Conservation (phyloP, 2,888 invertebrate species). For the Oscheius myriophilus region DNA sequence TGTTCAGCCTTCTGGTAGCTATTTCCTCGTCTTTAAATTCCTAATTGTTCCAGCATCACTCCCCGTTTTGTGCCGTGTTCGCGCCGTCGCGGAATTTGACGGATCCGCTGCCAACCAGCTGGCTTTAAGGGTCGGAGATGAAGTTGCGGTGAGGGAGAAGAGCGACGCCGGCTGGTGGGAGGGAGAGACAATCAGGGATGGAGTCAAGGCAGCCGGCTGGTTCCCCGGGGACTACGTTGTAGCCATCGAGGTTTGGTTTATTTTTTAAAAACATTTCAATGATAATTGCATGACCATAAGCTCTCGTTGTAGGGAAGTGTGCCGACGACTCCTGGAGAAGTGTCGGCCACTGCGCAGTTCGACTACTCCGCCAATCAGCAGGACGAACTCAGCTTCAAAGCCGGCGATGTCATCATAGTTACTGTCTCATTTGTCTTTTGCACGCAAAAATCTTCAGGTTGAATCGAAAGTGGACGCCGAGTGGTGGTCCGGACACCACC, state of each 20-base stretch:
- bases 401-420: constrained; percentile 43
- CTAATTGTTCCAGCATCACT: background rate
- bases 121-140: constrained; percentile 86
- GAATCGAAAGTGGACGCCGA: constrained; percentile 50
- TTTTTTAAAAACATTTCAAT: background rate
- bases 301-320: constrained; percentile 20
- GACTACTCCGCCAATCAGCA: constrained; percentile 67
- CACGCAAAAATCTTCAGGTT: constrained; percentile 17
- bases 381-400: constrained; percentile 65
- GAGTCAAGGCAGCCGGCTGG: constrained; percentile 88
- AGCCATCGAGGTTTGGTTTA: constrained; percentile 69
- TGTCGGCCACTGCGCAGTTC: constrained; percentile 54
- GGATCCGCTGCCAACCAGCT: constrained; percentile 91
- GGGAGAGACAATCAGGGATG: constrained; percentile 82
- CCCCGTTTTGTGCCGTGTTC: constrained; percentile 35
- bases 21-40: background rate
- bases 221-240: constrained; percentile 98
- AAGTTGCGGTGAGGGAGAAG: constrained; percentile 84
- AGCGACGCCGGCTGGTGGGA: constrained; percentile 99
- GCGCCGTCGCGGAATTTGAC: constrained; percentile 71
- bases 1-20: background rate
- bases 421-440: constrained; percentile 6
- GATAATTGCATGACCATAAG: constrained; percentile 1
- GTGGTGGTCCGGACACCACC: constrained; percentile 67
- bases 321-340: constrained; percentile 17